Evolutionary conservation across 2,113 vertebrate species (phyloP).

Genomic region (Porphyrio hochstetteri): DNA sequence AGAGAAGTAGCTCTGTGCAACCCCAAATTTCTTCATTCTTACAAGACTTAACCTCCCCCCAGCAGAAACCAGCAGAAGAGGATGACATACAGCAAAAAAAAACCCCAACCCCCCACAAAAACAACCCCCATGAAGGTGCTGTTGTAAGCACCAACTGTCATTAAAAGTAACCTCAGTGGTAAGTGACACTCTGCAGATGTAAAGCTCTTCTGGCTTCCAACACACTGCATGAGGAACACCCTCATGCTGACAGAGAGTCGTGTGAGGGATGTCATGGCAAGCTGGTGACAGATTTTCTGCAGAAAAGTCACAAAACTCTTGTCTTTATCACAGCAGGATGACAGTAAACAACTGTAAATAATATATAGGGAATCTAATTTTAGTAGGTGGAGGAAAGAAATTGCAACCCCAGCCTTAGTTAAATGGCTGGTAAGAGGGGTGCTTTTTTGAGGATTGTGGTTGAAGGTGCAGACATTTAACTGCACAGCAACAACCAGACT

Average conservation of each 20-base stretch:
- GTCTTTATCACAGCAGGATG: not conserved
- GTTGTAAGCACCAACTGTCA: not conserved
- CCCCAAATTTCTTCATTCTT: not conserved
- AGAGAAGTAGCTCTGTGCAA: not conserved
- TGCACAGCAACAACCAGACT: not conserved
- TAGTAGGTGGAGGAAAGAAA: not conserved
- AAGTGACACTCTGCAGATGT: not conserved
- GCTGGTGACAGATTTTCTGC: not conserved
- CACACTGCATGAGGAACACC: fast-evolving
- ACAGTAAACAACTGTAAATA: not conserved
- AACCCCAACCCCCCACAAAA: not conserved
- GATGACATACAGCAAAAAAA: not conserved
- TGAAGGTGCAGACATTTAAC: not conserved
- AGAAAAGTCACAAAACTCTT: not conserved
- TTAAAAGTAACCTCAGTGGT: not conserved
- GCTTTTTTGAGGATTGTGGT: not conserved
- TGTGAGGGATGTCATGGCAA: not conserved
- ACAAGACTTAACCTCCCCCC: not conserved
- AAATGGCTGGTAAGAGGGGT: not conserved
- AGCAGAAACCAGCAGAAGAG: not conserved
- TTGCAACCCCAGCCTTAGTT: not conserved
- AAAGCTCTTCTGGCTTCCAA: not conserved
- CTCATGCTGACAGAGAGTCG: not conserved
- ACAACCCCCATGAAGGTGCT: not conserved
- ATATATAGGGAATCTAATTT: not conserved